Base-by-base conservation (phyloP, 2,113 vertebrate genomes). In the Hoplias malabaricus region DNA sequence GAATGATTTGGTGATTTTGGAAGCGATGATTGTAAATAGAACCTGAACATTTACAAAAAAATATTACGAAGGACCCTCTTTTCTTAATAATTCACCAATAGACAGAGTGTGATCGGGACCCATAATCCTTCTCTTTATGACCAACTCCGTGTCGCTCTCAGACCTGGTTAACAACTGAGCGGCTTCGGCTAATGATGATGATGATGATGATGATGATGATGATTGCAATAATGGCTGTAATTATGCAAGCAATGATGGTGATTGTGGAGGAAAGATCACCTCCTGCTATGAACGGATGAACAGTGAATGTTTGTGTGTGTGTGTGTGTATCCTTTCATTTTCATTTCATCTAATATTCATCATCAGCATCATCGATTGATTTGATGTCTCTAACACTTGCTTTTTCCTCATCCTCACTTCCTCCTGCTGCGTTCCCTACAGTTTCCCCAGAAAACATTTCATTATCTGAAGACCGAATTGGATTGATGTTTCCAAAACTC, bases 181-280 rank as follows among this genome's bases (percentile, higher is more conserved):
- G 5, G 46, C 1, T 11, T 5, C 2, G 14, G 46, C 14, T 48
- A n/a, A 48, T 48, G 46, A 48, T 48, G 46, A n/a, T 48, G 46
- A 48, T 48, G 9, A 10, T 16, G 14, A 48, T 69, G 13, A 19
- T 29, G 25, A 48, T 48, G 23, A 25, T 69, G 43, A 10, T 69
- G 31, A 69, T 69, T 50, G 29, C 40, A 43, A 13, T 50, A 69
- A 69, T 69, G 48, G 66, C 66, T 19, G 42, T 69, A 46, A 69
- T 69, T 48, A 46, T 16, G 43, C 14, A 16, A 46, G 43, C 8
- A 46, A 19, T 48, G 46, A n/a, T 29, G 67, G 40, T 69, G 40
- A 69, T 50, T 69, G 46, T 69, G 42, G 40, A 19, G 42, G 67
- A 68, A 43, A 48, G 43, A 29, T 19, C 46, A 48, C 46, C 46